Evolutionary conservation across 2,888 invertebrate genomes (phyloP).

Genomic region (Ichneumoninae sp.): DNA sequence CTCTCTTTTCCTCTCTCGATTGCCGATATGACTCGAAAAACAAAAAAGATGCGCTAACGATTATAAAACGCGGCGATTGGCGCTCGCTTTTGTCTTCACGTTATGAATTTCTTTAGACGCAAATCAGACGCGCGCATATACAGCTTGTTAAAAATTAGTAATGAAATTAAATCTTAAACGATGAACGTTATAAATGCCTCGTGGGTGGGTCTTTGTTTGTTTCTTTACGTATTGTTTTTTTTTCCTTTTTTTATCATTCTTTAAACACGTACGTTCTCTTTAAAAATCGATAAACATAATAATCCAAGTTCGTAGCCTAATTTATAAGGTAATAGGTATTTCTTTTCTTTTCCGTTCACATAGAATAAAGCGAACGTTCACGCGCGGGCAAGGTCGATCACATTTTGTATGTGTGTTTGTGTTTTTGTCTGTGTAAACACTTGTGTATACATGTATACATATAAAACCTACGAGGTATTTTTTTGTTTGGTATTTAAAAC

Average conservation of each 20-base stretch:
- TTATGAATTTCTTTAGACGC: neutral
- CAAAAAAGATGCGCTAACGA: neutral
- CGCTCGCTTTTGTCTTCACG: constrained; percentile 5
- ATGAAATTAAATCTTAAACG: constrained; percentile 44
- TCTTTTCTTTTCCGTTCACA: constrained; percentile 36
- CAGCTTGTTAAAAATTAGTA: constrained; percentile 15
- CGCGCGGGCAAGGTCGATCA: constrained; percentile 52
- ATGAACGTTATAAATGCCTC: constrained; percentile 48
- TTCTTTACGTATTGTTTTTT: constrained; percentile 3
- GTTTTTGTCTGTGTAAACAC: neutral
- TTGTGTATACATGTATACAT: neutral
- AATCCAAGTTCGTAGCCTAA: constrained; percentile 53
- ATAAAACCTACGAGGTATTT: constrained; percentile 38
- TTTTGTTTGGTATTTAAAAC: constrained; percentile 11
- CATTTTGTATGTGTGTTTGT: neutral
- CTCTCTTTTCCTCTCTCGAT: constrained; percentile 23
- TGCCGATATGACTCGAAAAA: neutral
- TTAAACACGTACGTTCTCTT: constrained; percentile 33
- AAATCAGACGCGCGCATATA: neutral
- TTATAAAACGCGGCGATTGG: neutral
- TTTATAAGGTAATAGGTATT: constrained; percentile 44
- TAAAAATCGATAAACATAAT: constrained; percentile 47
- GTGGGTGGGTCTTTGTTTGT: constrained; percentile 17
- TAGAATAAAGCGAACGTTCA: constrained; percentile 56
- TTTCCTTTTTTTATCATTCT: constrained; percentile 10